Evolutionary conservation across 1,140 invertebrate genomes (phyloP), one percentile per base, ranked within the genome.

Genomic region (Stratiolaelaps scimitus): DNA sequence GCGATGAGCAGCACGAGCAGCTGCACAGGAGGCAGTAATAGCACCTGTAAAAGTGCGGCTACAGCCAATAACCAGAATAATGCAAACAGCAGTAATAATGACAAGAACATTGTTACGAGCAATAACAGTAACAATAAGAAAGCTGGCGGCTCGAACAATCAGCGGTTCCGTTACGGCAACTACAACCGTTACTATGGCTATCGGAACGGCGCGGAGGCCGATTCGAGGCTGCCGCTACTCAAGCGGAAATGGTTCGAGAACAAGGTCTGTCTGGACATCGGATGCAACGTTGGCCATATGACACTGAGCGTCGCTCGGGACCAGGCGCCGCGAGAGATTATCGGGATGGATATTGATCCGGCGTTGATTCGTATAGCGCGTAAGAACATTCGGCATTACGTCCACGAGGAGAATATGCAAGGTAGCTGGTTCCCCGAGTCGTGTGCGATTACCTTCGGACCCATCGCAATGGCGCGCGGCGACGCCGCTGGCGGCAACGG

Each of bases 181-280:
- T 97, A 95, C 76, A 88, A 91, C 74, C 84, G 89, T 73, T 97
- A 97, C 79, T 96, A 95, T 75, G 92, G 92, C 10, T 95, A 96
- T 75, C 80, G 92, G 29, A 94, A 92, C 76, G 79, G 83, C 20
- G 81, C 85, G 70, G 81, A 85, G 48, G 84, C 85, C 67, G 56
- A 70, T 29, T 72, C 72, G 19, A 80, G 95, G 60, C 76, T 98
- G 53, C 82, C 83, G 69, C 83, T 85, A 64, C 87, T 99, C 68
- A 83, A 87, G 68, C 78, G 81, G 47, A 85, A 93, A 70, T 81
- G 95, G 73, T 96, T 98, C 75, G 78, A 84, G 68, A 83, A 84
- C 15, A 95, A 92, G 76, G 86, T 92, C 76, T 84, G 98, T 26
- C 79, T 98, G 45, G 95, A 98, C 73, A 89, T 98, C 73, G 95